Base-by-base conservation (phyloP, 2,888 invertebrate genomes). In the Campoplex nolae region DNA sequence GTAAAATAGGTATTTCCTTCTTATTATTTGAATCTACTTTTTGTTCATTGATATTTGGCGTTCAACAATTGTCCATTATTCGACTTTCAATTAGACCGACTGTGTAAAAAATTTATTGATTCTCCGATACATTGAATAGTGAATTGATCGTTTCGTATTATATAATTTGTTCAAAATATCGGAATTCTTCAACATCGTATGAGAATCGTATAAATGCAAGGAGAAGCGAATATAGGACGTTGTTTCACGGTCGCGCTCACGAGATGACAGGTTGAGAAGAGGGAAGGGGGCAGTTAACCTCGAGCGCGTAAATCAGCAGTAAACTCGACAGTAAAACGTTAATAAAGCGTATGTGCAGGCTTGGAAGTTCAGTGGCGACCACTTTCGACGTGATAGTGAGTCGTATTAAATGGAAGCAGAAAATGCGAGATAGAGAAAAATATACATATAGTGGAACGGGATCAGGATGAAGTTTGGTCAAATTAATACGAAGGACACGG, bases 321-420 rank as follows among this genome's bases (percentile, higher is more conserved):
- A 91, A 91, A 92, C 88, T 90, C 88, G 87, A 88, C 88, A 89
- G 91, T 92, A 92, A 92, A 92, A 91, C 88, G 90, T 91, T 91
- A 91, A 91, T 91, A 92, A 92, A 91, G 86, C 90, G 85, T 82
- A 87, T 83, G 80, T 83, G 78, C 70, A 80, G 65, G 67, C 35
- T 79, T 58, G 51, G 42, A 75, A 76, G 73, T 86, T 80, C 76
- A 48, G 54, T 38, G 76, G 68, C 54, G 82, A 87, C 79, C 70
- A 23, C 23, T 83, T 75, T 77, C 75, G 62, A 73, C 58, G 45
- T 23, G 48, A 35, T 65, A 51, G 35, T 32, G 51, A 68, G 68
- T 42, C 35, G n/a, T 54, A 73, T 73, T 48, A 80, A 73, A 80
- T 65, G 6, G 71, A 75, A n/a, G 65, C 32, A 32, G 70, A 75